Evolutionary conservation across 2,797 vertebrate genomes (phyloP), one percentile per base, ranked within the genome.

Genomic region (Florisuga fusca): DNA sequence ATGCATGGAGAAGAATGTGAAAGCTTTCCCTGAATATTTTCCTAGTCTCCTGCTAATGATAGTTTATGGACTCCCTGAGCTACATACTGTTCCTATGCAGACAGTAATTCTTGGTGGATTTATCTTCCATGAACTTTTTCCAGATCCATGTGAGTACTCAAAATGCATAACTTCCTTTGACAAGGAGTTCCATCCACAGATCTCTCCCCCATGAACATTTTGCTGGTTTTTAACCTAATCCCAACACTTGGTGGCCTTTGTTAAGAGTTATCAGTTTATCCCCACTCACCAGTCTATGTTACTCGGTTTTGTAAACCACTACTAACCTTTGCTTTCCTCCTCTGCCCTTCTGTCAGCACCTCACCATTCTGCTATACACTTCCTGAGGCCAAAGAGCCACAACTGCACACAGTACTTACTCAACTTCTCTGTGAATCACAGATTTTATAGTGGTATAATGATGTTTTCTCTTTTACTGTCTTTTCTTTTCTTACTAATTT

Each of bases 161-260:
- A 59, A 11, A 14, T 22, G 8, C 5, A 5, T 67, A 34, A 23
- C 45, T 75, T 63, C 46, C 12, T 62, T 89, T 63, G 38, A 16
- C 0, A 0, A 41, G 33, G 18, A 41, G 15, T 86, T 77, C 31
- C 34, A 36, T 77, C 31, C 34, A 36, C 11, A 27, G 33, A 21
- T 53, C 50, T 85, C 20, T 38, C 23, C 41, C 16, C 12, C 27
- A 17, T 9, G 1, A 61, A 45, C 13, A 5, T 4, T n/a, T 77
- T 34, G 22, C n/a, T 48, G 12, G 7, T 33, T 57, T 79, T 23
- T 5, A 79, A 77, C 25, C 57, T 71, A 46, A 31, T 27, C 34
- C 18, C 23, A 71, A 64, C 6, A 27, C 22, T 48, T 34, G 14
- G 10, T 61, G 26, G 38, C 9, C 71, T 63, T 81, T 78, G 4